Evolutionary conservation across 2,888 invertebrate species (phyloP).

Genomic region (Tridacna gigas): DNA sequence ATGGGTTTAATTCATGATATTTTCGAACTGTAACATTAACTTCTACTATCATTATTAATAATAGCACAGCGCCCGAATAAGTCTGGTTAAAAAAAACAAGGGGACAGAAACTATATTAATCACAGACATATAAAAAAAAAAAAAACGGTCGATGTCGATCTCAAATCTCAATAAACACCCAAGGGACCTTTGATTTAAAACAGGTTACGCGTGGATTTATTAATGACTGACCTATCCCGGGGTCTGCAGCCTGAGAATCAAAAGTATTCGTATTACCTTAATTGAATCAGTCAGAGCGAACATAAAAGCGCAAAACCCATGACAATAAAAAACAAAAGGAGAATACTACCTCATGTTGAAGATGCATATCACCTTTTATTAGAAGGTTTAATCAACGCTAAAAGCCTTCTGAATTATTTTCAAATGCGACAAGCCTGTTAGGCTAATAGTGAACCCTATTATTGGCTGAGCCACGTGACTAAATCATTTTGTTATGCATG

Average conservation of each 20-base stretch:
- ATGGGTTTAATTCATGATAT: no score
- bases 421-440: background rate
- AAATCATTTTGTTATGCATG: background rate
- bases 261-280: slow-evolving; percentile 21
- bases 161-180: background rate
- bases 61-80: no score
- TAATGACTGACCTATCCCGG: background rate
- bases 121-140: no score
- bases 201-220: slow-evolving; percentile 28
- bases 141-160: no score
- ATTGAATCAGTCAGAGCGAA: slow-evolving; percentile 17
- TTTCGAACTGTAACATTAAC: no score
- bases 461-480: background rate
- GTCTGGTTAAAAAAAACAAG: no score
- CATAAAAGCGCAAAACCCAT: slow-evolving; percentile 7
- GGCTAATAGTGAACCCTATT: background rate
- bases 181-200: slow-evolving; percentile 5
- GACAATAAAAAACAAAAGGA: slow-evolving; percentile 4
- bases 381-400: slow-evolving; percentile 22
- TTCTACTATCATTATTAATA: no score
- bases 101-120: no score
- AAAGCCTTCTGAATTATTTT: slow-evolving; percentile 22
- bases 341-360: background rate
- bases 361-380: slow-evolving; percentile 28
- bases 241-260: slow-evolving; percentile 12